Conservation (phyloP, 2,888 invertebrate species). For the Eilema griseolum region DNA sequence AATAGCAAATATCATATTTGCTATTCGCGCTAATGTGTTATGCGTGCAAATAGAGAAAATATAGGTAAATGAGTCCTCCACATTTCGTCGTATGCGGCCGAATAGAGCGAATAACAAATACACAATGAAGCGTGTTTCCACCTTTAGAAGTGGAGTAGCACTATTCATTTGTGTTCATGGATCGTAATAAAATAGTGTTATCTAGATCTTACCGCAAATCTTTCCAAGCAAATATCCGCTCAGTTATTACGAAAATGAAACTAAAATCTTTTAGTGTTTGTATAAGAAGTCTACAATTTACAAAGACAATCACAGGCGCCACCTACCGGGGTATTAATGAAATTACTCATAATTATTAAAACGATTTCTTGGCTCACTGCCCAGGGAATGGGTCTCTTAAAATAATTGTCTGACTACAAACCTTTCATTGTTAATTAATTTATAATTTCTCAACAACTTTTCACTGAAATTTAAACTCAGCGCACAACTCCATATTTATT, state of each 20-base stretch:
- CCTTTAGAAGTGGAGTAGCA: no score
- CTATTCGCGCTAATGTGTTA: no score
- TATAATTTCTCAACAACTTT: slow-evolving; percentile 75
- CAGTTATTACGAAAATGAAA: slow-evolving; percentile 20
- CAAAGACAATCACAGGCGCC: slow-evolving; percentile 41
- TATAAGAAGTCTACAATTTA: slow-evolving; percentile 44
- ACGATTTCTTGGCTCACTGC: slow-evolving; percentile 74
- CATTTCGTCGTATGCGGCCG: no score
- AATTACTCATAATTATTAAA: slow-evolving; percentile 77
- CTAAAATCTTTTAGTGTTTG: slow-evolving; percentile 33
- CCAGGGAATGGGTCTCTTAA: slow-evolving; percentile 68
- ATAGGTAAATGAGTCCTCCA: no score
- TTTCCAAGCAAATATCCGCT: background rate
- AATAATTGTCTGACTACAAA: slow-evolving; percentile 72
- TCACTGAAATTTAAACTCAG: slow-evolving; percentile 45
- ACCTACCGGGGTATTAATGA: slow-evolving; percentile 61
- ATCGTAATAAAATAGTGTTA: background rate
- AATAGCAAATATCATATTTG: no score
- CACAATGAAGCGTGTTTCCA: no score
- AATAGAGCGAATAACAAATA: no score
- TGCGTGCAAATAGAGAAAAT: no score
- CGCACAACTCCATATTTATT: slow-evolving; percentile 16
- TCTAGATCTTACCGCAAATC: background rate
- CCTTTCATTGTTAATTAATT: slow-evolving; percentile 81
- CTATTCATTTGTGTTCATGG: no score